These are phyloP conservation scores for Hirtodrosophila duncani DNA, from an alignment of 2,888 invertebrate species.

Conservation along the genomic window DNA sequence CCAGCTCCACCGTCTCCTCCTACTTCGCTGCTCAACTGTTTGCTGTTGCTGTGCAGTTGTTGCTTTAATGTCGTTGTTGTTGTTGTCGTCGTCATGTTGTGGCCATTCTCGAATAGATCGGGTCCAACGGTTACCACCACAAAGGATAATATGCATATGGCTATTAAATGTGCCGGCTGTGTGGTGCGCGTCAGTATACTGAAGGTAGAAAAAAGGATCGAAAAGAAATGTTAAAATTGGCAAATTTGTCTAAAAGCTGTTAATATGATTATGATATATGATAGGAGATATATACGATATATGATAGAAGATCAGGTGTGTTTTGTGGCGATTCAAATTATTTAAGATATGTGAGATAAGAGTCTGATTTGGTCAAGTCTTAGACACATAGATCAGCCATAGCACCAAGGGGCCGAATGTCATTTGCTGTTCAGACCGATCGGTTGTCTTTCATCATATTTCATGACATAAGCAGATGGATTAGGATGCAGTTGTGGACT, in stretches of 20 bases:
- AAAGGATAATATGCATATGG: constrained; percentile 81
- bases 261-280: not conserved
- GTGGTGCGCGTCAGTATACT: constrained; percentile 86
- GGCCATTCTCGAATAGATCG: constrained; percentile 73
- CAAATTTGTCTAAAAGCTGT: not conserved
- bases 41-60: constrained; percentile 3
- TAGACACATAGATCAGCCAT: too few species aligned
- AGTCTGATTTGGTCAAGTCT: too few species aligned
- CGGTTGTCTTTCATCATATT: too few species aligned
- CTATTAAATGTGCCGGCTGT: constrained; percentile 89
- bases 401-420: too few species aligned
- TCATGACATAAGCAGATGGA: too few species aligned
- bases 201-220: constrained; percentile 51
- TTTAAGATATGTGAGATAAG: too few species aligned
- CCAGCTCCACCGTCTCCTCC: constrained; percentile 2
- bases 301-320: too few species aligned
- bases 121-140: constrained; percentile 80
- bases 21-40: too few species aligned
- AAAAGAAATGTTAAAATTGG: not conserved
- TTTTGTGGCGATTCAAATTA: too few species aligned
- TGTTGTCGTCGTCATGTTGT: constrained; percentile 24
- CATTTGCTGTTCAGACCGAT: too few species aligned
- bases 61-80: constrained; percentile 9
- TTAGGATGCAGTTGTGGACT: too few species aligned
- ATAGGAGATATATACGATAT: too few species aligned